These are phyloP conservation scores for Chondrosia reniformis DNA, from an alignment of 37 sponge, comb jelly and placozoan genomes.

Conservation along the genomic window DNA sequence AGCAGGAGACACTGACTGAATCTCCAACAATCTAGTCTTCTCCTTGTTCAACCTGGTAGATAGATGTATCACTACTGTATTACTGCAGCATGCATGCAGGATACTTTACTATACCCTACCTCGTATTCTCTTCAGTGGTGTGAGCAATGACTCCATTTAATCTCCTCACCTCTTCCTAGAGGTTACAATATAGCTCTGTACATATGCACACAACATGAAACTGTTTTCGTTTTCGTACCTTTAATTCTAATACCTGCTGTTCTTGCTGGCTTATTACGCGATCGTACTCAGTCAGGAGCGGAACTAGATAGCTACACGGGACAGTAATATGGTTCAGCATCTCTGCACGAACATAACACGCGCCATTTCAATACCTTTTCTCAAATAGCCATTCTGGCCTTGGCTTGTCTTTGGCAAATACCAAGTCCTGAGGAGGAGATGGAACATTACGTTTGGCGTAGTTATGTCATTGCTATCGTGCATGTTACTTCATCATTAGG, in stretches of 20 bases:
- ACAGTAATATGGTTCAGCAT: not conserved
- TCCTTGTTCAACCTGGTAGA: not conserved
- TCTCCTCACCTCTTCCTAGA: too few species aligned
- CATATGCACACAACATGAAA: not conserved
- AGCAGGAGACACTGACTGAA: not conserved
- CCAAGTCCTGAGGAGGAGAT: not conserved
- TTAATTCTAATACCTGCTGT: slow-evolving; percentile 8
- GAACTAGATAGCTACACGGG: slow-evolving; percentile 43
- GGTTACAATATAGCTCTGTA: not conserved
- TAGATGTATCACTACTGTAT: slow-evolving; percentile 34
- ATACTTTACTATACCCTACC: not conserved
- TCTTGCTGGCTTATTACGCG: slow-evolving; percentile 35
- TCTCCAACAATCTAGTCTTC: too few species aligned
- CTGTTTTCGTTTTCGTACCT: not conserved
- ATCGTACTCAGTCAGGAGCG: slow-evolving; percentile 75
- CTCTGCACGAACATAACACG: not conserved
- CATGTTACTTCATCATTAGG: slow-evolving; percentile 19
- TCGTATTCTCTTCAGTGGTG: too few species aligned
- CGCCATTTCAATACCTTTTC: slow-evolving; percentile 26
- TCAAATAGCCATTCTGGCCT: slow-evolving; percentile 56
- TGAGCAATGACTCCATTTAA: too few species aligned
- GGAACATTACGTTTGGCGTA: not conserved
- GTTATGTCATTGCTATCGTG: not conserved
- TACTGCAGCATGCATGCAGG: not conserved
- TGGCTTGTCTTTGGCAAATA: slow-evolving; percentile 20